Percentiles rank a stretch among this genome's conserved stretches.
These are phyloP conservation scores for Corticium candelabrum DNA, from an alignment of 37 sponge, comb jelly and placozoan species.

Conservation along the genomic window DNA sequence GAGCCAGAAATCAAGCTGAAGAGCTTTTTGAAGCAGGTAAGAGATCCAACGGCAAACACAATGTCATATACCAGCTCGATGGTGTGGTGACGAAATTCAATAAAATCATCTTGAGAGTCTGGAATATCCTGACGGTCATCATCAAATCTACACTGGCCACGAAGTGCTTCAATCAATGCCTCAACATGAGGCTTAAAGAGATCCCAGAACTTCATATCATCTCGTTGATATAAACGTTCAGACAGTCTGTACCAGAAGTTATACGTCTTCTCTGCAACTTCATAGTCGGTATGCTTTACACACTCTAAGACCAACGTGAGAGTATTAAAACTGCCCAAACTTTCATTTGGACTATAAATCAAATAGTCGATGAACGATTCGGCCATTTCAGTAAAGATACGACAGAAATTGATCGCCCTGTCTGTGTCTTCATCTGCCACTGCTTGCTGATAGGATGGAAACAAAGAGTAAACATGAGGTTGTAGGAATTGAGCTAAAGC, in stretches of 20 bases:
- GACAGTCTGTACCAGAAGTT: slow-evolving; percentile 72
- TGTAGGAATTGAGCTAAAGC: neutral
- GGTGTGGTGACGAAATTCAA: slow-evolving; percentile 39
- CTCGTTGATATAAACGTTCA: slow-evolving; percentile 38
- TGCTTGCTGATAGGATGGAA: neutral
- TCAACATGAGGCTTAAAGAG: slow-evolving; percentile 47
- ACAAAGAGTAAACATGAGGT: neutral
- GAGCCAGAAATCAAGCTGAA: neutral
- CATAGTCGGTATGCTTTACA: slow-evolving; percentile 37
- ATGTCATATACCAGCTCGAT: slow-evolving; percentile 53
- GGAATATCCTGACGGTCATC: slow-evolving; percentile 45
- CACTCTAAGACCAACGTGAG: slow-evolving; percentile 46
- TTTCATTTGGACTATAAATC: slow-evolving; percentile 36
- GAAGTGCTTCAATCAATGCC: slow-evolving; percentile 31
- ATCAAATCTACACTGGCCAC: slow-evolving; percentile 65
- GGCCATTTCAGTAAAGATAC: slow-evolving; percentile 70
- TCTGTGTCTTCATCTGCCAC: neutral
- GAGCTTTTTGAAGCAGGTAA: slow-evolving; percentile 30
- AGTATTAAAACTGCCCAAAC: slow-evolving; percentile 39
- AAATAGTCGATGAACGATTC: slow-evolving; percentile 52
- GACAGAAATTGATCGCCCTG: slow-evolving; percentile 52
- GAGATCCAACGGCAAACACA: slow-evolving; percentile 57
- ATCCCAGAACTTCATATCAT: slow-evolving; percentile 11
- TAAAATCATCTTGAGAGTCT: slow-evolving; percentile 25
- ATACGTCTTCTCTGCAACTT: slow-evolving; percentile 70